Percentiles rank a stretch among this genome's conserved stretches.
phyloP scores from a whole-genome alignment of 2,888 invertebrate species.

The Ectemnius cavifrons region DNA sequence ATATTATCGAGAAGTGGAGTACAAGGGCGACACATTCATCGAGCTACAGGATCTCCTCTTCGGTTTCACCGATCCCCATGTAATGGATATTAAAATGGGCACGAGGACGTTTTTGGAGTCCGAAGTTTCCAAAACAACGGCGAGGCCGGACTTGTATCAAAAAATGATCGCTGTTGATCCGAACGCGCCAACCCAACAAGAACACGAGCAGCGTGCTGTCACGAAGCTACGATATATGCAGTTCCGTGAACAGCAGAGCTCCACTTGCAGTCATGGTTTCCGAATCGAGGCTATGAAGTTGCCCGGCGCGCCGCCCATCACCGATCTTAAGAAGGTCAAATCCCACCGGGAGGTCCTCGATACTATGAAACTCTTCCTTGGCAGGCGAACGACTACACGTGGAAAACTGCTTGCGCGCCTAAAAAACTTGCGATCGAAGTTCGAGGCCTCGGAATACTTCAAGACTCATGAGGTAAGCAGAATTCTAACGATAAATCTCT shows the following conservation, averaged over 20 bases:
- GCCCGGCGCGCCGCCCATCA: conserved; percentile 89
- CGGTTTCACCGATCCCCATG: conserved; percentile 93
- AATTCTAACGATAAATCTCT: background rate
- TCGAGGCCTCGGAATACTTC: conserved; percentile 92
- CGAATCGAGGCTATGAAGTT: conserved; percentile 97
- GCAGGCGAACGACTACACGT: conserved; percentile 83
- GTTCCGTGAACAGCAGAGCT: conserved; percentile 95
- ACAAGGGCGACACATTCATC: conserved; percentile 90
- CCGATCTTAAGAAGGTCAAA: conserved; percentile 92
- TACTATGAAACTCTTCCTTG: conserved; percentile 88
- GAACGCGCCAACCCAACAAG: conserved; percentile 90
- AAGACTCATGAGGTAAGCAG: conserved; percentile 87
- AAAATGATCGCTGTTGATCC: conserved; percentile 97
- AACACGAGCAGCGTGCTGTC: conserved; percentile 89
- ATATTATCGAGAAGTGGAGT: conserved; percentile 90
- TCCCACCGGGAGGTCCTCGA: conserved; percentile 86
- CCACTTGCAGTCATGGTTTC: conserved; percentile 95
- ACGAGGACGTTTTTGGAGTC: conserved; percentile 96
- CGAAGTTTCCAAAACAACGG: conserved; percentile 93
- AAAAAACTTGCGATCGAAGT: conserved; percentile 86
- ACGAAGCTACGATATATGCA: conserved; percentile 98
- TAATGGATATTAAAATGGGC: conserved; percentile 99
- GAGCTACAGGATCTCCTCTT: conserved; percentile 96
- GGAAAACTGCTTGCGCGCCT: conserved; percentile 86
- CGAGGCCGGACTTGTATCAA: conserved; percentile 92